Evolutionary conservation across 2,888 invertebrate species (phyloP).

Genomic region (Noctua janthe): DNA sequence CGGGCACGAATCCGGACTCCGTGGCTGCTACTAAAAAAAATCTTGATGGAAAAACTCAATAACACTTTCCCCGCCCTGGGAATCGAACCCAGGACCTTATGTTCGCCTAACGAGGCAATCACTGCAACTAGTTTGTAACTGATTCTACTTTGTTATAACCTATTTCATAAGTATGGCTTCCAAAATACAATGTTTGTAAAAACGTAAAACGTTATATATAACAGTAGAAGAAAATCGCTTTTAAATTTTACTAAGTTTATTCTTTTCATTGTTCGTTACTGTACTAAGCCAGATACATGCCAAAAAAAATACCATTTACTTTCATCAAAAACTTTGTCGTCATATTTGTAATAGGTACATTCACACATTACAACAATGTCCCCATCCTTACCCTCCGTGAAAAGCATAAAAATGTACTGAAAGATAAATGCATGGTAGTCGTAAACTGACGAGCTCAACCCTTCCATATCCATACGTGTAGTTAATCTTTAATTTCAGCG

Average conservation of each 20-base stretch:
- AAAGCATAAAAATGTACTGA: constrained; percentile 56
- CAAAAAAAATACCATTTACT: not conserved
- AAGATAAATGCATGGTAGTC: constrained; percentile 47
- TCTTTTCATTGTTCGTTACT: not conserved
- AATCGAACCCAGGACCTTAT: too few species aligned
- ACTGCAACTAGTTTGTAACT: too few species aligned
- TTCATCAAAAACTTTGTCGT: not conserved
- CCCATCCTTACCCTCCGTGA: constrained; percentile 17
- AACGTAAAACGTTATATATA: not conserved
- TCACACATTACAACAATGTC: not conserved
- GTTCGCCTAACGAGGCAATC: too few species aligned
- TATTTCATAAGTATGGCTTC: not conserved
- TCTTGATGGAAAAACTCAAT: too few species aligned
- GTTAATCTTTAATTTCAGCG: constrained; percentile 49
- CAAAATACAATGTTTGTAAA: not conserved
- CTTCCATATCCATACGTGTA: constrained; percentile 38
- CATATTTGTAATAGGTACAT: constrained; percentile 6
- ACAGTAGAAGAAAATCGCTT: not conserved
- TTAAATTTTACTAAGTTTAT: not conserved
- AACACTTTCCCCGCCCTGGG: too few species aligned
- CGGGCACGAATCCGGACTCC: too few species aligned
- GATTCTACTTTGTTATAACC: too few species aligned
- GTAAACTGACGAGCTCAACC: constrained; percentile 50
- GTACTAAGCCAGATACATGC: too few species aligned
- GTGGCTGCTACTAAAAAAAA: too few species aligned